These are phyloP conservation scores for Brachionus sp. DNA, from an alignment of 1,140 invertebrate species.

Conservation along the genomic window DNA sequence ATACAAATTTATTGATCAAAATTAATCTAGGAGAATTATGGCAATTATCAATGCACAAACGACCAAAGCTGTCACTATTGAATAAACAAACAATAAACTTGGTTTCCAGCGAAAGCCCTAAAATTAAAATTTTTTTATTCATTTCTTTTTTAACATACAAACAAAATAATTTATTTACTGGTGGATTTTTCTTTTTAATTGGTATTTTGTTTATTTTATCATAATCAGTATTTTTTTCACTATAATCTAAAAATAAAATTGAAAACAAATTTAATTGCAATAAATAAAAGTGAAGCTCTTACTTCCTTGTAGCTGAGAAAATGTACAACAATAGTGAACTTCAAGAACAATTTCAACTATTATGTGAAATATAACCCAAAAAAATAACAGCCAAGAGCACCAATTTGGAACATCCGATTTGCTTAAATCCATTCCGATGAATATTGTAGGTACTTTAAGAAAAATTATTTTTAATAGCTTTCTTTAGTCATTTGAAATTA, in stretches of 20 bases:
- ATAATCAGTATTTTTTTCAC: slow-evolving; percentile 44
- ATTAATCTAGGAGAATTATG: slow-evolving; percentile 13
- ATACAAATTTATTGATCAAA: not conserved
- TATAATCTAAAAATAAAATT: slow-evolving; percentile 31
- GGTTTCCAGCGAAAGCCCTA: slow-evolving; percentile 44
- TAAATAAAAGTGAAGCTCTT: not conserved
- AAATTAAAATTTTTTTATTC: not conserved
- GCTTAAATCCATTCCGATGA: slow-evolving; percentile 40
- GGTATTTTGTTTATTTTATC: slow-evolving; percentile 44
- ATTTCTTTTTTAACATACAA: not conserved
- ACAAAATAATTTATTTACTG: not conserved
- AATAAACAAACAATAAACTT: slow-evolving; percentile 22
- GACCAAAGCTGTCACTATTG: slow-evolving; percentile 30
- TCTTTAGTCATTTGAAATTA: not conserved
- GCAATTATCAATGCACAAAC: slow-evolving; percentile 36
- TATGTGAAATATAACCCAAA: slow-evolving; percentile 46
- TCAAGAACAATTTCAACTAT: slow-evolving; percentile 44
- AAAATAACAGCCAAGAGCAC: slow-evolving; percentile 41
- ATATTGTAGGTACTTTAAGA: slow-evolving; percentile 32
- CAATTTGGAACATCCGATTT: slow-evolving; percentile 13
- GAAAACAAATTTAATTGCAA: not conserved
- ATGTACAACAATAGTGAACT: slow-evolving; percentile 46
- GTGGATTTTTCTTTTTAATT: slow-evolving; percentile 26
- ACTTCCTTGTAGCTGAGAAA: slow-evolving; percentile 44
- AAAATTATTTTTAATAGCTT: not conserved